Base-by-base conservation (phyloP, 2,797 vertebrate species). In the Peromyscus eremicus region DNA sequence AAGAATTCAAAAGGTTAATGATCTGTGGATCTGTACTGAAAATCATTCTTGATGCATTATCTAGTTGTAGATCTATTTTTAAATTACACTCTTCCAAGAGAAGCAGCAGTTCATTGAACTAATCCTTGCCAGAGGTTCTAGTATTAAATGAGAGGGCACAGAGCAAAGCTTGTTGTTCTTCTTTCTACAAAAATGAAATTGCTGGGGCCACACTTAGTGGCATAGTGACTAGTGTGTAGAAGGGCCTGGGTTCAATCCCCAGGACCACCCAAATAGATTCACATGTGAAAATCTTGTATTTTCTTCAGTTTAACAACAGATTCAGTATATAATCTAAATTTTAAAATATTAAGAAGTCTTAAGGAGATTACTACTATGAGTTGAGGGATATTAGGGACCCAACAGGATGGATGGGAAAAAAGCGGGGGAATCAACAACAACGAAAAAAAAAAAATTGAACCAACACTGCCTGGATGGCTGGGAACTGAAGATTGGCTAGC, bases 151-250 rank as follows among this genome's bases (percentile, higher is more conserved):
- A 70, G 49, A 94, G 8, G 75, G 71, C 40, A 49, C 57, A 23
- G 3, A 82, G 8, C 10, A 87, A 93, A 95, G 79, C 0, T 85
- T 43, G 43, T 10, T 64, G 23, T 95, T 93, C 43, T 77, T 92
- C 55, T n/a, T 71, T n/a, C 34, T 64, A 32, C 77, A 40, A 80
- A 88, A 95, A 49, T 21, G 40, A 95, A 92, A 91, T 19, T 6
- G 10, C 34, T 57, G 32, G 49, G 23, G 25, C n/a, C 49, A 27
- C 46, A 55, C 25, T 57, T 25, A 11, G n/a, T 57, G 5, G 25
- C 25, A 27, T 10, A 40, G 49, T 87, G 46, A 32, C 49, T n/a
- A 8, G 21, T 43, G 7, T 17, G 64, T 4, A 52, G 12, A 46
- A n/a, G 21, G 19, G 43, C 19, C 46, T 86, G 6, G 49, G 6